Conservation (phyloP, 2,888 invertebrate genomes). For the Lypha dubia region DNA sequence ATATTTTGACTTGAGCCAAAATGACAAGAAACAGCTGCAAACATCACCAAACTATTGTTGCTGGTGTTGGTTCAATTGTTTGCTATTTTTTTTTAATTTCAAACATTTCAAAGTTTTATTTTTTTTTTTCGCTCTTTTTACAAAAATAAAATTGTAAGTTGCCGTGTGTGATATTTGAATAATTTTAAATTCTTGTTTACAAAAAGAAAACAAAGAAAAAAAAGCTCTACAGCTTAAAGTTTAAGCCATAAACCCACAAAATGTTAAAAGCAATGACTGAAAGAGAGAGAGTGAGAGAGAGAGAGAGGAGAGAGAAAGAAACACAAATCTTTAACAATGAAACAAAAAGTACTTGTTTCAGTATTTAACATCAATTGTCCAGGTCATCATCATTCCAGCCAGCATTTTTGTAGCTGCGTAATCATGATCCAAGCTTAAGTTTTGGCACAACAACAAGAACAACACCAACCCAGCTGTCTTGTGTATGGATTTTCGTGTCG, state of each 20-base stretch:
- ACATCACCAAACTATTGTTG: slow-evolving; percentile 16
- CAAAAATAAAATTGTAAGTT: background rate
- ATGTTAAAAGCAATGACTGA: slow-evolving; percentile 1
- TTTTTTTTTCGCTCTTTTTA: background rate
- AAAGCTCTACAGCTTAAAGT: background rate
- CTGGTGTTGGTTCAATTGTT: slow-evolving; percentile 18
- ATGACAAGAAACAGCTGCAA: slow-evolving; percentile 48
- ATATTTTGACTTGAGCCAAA: slow-evolving; percentile 28
- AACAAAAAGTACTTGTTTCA: slow-evolving; percentile 15
- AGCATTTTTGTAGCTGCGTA: background rate
- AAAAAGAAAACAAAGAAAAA: too few relatives aligned
- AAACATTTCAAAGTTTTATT: slow-evolving; percentile 7
- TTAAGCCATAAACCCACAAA: slow-evolving; percentile 9
- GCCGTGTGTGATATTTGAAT: slow-evolving; percentile 34
- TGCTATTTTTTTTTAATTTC: slow-evolving; percentile 45
- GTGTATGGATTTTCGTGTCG: background rate
- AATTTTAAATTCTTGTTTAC: slow-evolving; percentile 34
- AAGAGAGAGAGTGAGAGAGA: too few relatives aligned
- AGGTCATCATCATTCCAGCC: slow-evolving; percentile 26
- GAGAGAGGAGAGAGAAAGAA: too few relatives aligned
- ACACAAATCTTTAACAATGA: slow-evolving; percentile 24
- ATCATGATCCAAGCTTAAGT: background rate
- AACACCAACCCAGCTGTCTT: too few relatives aligned
- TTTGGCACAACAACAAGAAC: background rate
- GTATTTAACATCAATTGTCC: background rate